Evolutionary conservation across 1,140 invertebrate genomes (phyloP), one percentile per base, ranked within the genome.

Genomic region (Diorhabda elongata): DNA sequence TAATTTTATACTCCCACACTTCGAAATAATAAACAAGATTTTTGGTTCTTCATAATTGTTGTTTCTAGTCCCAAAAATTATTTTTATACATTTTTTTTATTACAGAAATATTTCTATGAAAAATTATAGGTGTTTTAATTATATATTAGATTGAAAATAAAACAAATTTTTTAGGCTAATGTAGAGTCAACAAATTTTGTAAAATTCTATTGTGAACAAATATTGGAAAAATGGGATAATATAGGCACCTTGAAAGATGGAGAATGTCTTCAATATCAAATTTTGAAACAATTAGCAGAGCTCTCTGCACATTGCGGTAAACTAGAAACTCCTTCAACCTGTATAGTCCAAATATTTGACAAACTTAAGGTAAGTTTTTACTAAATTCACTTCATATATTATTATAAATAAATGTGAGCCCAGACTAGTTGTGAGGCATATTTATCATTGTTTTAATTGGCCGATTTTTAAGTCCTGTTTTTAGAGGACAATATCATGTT

Each of bases 221-320:
- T 97, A 47, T 79, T 97, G 65, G 89, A 91, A 61, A 82, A 84
- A 64, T 87, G 86, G 84, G 82, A 85, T 73, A 82, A 84, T 64
- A 84, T 89, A 69, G 76, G 76, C 42, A 82, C 81, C 66, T 79
- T 87, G 70, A 84, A 87, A 45, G 88, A 90, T 76, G 88, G 88
- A 52, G 85, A 86, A 71, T 88, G 93, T 77, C 81, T 88, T 6
- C 91, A 95, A 76, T 81, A 96, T 58, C 92, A 95, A 76, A 80
- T 97, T 66, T 82, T 98, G 42, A 95, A 96, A 82, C 84, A 94
- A 45, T 88, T 97, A 77, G 94, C 95, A 42, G 94, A 98, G 82
- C 86, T 97, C 64, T 87, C 88, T 68, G 85, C 89, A 73, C 87
- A 90, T 85, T 89, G 87, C 83, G 91, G 91, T 59, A 87, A 88